phyloP scores from a whole-genome alignment of 2,113 vertebrate species.

The Rattus rattus region DNA sequence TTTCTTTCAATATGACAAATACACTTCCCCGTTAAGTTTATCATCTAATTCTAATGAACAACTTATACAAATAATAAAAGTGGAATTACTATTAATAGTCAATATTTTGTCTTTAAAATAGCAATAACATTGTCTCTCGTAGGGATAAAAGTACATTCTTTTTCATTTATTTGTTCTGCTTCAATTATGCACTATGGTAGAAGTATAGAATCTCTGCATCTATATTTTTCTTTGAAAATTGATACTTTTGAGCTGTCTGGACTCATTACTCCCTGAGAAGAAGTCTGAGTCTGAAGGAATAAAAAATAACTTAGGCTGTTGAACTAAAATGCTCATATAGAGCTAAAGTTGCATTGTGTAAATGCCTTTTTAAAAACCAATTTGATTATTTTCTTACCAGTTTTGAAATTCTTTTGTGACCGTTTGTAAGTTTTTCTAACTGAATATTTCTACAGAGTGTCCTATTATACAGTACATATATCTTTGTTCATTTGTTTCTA shows the following conservation, averaged over 20 bases:
- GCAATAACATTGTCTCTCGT: neutral
- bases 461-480: slow-evolving; percentile 43
- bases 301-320: slow-evolving; percentile 43
- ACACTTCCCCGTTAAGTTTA: neutral
- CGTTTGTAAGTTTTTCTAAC: slow-evolving; percentile 52
- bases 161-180: slow-evolving; percentile 42
- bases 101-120: neutral
- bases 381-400: slow-evolving; percentile 52
- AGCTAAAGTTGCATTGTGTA: slow-evolving; percentile 58
- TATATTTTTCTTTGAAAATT: slow-evolving; percentile 53
- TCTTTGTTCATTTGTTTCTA: slow-evolving; percentile 66
- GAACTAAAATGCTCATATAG: neutral
- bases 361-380: slow-evolving; percentile 63
- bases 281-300: slow-evolving; percentile 58
- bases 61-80: slow-evolving; percentile 28
- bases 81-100: neutral
- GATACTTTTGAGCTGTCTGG: slow-evolving; percentile 31
- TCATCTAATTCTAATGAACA: slow-evolving; percentile 7
- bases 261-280: neutral
- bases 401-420: slow-evolving; percentile 52
- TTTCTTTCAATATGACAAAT: neutral
- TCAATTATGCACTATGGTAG: slow-evolving; percentile 32
- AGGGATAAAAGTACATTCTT: neutral
- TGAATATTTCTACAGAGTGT: slow-evolving; percentile 62
- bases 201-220: slow-evolving; percentile 20